Evolutionary conservation across 2,113 vertebrate species (phyloP).

Genomic region (Zosterops borbonicus): DNA sequence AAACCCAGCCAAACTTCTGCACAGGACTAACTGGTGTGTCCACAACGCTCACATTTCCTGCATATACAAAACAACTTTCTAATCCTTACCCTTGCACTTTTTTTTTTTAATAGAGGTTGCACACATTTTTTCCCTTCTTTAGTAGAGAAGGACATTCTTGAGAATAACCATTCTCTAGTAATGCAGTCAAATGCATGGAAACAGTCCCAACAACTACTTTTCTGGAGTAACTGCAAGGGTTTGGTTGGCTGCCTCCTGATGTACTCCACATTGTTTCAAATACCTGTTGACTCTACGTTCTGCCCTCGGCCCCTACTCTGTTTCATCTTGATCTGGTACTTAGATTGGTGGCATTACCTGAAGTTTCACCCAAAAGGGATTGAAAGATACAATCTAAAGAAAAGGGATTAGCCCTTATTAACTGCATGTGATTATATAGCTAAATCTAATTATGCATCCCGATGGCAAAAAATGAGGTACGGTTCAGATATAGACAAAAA

Average conservation of each 20-base stretch:
- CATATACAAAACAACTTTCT: background rate
- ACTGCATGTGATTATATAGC: background rate
- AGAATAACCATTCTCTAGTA: background rate
- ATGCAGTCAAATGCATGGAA: background rate
- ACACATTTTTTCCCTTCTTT: background rate
- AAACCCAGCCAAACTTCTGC: background rate
- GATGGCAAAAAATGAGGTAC: background rate
- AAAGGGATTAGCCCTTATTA: background rate
- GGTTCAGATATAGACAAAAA: background rate
- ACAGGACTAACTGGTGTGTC: background rate
- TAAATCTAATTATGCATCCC: background rate
- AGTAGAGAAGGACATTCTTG: background rate
- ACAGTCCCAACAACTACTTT: background rate
- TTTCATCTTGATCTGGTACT: background rate
- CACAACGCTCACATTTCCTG: background rate
- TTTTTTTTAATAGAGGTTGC: background rate
- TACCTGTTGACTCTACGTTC: background rate
- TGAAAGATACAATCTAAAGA: background rate
- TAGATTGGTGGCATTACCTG: background rate
- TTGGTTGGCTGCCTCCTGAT: background rate
- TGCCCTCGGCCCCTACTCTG: rapidly evolving
- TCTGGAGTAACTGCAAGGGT: background rate
- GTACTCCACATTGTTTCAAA: background rate
- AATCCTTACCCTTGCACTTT: background rate
- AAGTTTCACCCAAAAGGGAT: background rate